A percentile compares a stretch with the other conserved stretches of the same genome.
phyloP scores from a whole-genome alignment of 2,888 invertebrate species.

The Hemithea aestivaria region DNA sequence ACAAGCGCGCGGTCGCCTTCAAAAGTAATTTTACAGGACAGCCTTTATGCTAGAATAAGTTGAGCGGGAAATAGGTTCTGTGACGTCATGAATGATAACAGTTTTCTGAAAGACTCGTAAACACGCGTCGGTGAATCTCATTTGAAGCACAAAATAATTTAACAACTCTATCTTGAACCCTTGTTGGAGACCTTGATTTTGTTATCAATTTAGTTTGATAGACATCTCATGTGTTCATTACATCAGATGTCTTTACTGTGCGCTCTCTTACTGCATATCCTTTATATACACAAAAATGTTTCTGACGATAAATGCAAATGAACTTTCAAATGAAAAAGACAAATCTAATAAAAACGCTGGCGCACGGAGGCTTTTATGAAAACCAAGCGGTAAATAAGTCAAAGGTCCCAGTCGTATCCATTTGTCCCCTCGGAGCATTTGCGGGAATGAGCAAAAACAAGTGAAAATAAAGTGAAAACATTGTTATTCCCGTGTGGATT shows the following conservation, averaged over 20 bases:
- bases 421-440: constrained; percentile 57
- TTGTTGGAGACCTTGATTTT: too few relatives aligned
- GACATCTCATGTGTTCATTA: too few relatives aligned
- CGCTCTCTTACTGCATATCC: too few relatives aligned
- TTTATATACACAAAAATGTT: not conserved
- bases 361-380: constrained; percentile 39
- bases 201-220: too few relatives aligned
- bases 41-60: constrained; percentile 38
- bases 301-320: constrained; percentile 27
- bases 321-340: constrained; percentile 26
- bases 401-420: constrained; percentile 55
- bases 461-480: constrained; percentile 70
- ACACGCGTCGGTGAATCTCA: constrained; percentile 27
- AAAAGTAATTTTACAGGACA: constrained; percentile 48
- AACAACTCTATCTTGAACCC: too few relatives aligned
- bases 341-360: constrained; percentile 37
- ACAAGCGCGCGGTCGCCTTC: constrained; percentile 33
- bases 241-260: too few relatives aligned
- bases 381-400: constrained; percentile 54
- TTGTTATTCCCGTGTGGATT: constrained; percentile 70
- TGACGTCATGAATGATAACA: constrained; percentile 41
- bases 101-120: constrained; percentile 39
- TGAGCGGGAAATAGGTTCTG: constrained; percentile 39
- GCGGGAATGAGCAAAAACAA: constrained; percentile 65
- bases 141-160: constrained; percentile 14